A percentile compares a stretch with the other conserved stretches of the same genome.
These are phyloP conservation scores for Leptinotarsa rubiginosa DNA, from an alignment of 2,888 invertebrate genomes.

Conservation along the genomic window DNA sequence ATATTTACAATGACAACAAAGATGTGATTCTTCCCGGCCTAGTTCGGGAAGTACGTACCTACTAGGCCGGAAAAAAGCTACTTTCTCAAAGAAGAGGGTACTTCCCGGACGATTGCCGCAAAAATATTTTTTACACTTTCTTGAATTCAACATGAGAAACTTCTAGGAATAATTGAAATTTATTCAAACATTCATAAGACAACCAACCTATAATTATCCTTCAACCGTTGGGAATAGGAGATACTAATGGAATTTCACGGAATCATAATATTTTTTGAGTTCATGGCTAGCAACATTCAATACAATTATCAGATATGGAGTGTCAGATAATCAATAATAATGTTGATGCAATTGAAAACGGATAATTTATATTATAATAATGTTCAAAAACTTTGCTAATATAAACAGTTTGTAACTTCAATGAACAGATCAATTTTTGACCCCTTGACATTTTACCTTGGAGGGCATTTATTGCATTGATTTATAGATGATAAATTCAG, in stretches of 20 bases:
- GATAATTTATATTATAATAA: background rate
- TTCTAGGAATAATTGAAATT: too few relatives aligned
- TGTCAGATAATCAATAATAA: conserved; percentile 16
- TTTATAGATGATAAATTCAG: background rate
- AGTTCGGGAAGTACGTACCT: too few relatives aligned
- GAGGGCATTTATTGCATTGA: background rate
- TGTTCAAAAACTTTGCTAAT: too few relatives aligned
- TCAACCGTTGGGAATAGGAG: too few relatives aligned
- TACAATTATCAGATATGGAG: conserved; percentile 11
- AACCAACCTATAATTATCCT: too few relatives aligned
- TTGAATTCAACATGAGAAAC: too few relatives aligned
- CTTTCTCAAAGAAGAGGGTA: background rate
- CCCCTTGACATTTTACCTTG: conserved; percentile 19
- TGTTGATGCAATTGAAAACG: background rate
- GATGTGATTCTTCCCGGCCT: too few relatives aligned
- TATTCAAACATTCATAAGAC: too few relatives aligned
- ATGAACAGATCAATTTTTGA: background rate
- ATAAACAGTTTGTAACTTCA: background rate
- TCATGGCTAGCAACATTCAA: conserved; percentile 25
- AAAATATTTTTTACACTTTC: too few relatives aligned
- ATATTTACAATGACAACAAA: too few relatives aligned
- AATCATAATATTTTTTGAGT: conserved; percentile 20
- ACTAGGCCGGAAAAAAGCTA: too few relatives aligned
- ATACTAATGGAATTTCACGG: background rate
- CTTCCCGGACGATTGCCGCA: too few relatives aligned